phyloP scores from a whole-genome alignment of 2,797 vertebrate species.

The Gorsachius magnificus region DNA sequence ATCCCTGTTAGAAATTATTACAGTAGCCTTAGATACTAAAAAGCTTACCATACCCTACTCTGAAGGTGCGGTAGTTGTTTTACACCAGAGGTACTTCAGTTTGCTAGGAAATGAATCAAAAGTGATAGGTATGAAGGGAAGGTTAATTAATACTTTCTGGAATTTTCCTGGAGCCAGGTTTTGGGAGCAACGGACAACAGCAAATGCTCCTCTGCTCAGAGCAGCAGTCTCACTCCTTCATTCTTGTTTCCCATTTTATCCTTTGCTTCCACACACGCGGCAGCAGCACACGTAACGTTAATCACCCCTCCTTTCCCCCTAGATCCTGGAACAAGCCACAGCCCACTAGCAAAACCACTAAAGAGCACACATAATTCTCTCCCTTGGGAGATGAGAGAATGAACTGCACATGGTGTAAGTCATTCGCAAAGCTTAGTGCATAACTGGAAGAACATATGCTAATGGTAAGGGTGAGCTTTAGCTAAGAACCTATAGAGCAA shows the following conservation, averaged over 20 bases:
- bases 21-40: background rate
- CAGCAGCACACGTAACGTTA: background rate
- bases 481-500: background rate
- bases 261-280: background rate
- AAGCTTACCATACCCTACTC: background rate
- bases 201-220: background rate
- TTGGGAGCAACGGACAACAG: background rate
- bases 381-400: conserved; percentile 31
- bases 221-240: background rate
- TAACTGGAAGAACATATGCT: background rate
- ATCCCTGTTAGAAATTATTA: background rate
- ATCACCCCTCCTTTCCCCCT: conserved; percentile 31
- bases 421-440: background rate
- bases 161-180: background rate
- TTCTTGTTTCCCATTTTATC: background rate
- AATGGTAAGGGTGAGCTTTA: background rate
- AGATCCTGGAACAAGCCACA: conserved; percentile 41
- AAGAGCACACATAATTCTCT: conserved; percentile 37
- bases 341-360: conserved; percentile 43
- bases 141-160: background rate
- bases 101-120: background rate
- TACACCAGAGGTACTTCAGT: background rate
- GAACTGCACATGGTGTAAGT: conserved; percentile 13
- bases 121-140: background rate
- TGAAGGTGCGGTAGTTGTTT: background rate